phyloP scores from a whole-genome alignment of 2,113 vertebrate genomes.

The Labeo rohita region DNA sequence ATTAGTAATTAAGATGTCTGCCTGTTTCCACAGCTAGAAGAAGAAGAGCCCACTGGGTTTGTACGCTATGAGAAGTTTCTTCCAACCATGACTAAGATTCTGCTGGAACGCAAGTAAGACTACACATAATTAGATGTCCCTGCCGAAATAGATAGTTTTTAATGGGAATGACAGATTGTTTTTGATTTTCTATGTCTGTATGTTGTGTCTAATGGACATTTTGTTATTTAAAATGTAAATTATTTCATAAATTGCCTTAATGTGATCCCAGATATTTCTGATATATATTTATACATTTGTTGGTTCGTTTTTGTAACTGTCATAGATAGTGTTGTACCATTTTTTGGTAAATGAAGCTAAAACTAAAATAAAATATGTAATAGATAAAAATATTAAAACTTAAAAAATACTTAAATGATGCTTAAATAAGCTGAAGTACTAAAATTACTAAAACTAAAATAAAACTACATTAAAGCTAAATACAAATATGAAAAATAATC shows the following conservation, averaged over 20 bases:
- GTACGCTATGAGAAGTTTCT: slow-evolving; percentile 88
- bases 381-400: neutral
- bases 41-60: slow-evolving; percentile 84
- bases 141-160: neutral
- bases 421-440: neutral
- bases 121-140: neutral
- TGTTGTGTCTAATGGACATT: neutral
- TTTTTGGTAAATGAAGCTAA: neutral
- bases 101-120: slow-evolving; percentile 83
- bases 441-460: neutral
- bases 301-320: neutral
- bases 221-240: too few species aligned
- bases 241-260: too few species aligned
- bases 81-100: slow-evolving; percentile 84
- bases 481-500: neutral
- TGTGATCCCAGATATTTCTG: too few species aligned
- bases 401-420: too few species aligned
- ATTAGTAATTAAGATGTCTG: neutral
- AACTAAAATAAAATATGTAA: neutral
- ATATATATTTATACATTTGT: neutral
- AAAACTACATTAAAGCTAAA: neutral
- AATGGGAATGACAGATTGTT: neutral
- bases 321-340: neutral
- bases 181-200: neutral
- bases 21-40: slow-evolving; percentile 81